Base-by-base conservation (phyloP, 2,113 vertebrate species). In the Oxyura jamaicensis region DNA sequence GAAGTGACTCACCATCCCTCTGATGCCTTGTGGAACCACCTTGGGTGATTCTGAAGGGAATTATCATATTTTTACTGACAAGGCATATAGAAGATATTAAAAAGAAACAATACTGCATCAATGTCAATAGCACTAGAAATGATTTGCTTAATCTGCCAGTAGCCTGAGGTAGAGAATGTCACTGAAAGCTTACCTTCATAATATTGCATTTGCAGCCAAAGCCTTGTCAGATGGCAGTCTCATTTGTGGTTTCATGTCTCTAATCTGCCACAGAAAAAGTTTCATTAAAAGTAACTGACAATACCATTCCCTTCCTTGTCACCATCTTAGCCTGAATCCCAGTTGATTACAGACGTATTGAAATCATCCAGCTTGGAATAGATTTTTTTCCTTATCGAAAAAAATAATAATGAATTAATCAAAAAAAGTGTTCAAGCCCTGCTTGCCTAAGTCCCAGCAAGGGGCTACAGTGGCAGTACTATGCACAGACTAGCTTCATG, bases 231-330 rank as follows among this genome's bases (percentile, higher is more conserved):
- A 35, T 3, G 1, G 56, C 72, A 71, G 85, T 71, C 84, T 87
- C 91, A 92, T 93, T 89, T 82, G 28, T 60, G 26, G 48, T 48
- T 86, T 91, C 94, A 77, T 31, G 77, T 67, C 85, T 86, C 63
- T 73, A 73, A 82, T 84, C 81, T 69, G 67, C 41, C 8, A 29
- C 82, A 62, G 31, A 93, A 77, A 95, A 87, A 60, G 21, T 83
- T 94, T 77, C 91, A 93, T 48, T 90, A 76, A 91, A 84, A 96
- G 83, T 10, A 93, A 35, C 86, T 86, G 86, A 79, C 83, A 95
- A 33, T 31, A 91, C 84, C 33, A 87, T 67, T 79, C 36, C 83
- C 63, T 84, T 77, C 35, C 63, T 60, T 85, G 67, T 75, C 92
- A 83, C 21, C 44, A 41, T 29, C 78, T 50, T 18, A 68, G 88